phyloP scores from a whole-genome alignment of 2,113 vertebrate species.

The Trematocara unimaculatum region DNA sequence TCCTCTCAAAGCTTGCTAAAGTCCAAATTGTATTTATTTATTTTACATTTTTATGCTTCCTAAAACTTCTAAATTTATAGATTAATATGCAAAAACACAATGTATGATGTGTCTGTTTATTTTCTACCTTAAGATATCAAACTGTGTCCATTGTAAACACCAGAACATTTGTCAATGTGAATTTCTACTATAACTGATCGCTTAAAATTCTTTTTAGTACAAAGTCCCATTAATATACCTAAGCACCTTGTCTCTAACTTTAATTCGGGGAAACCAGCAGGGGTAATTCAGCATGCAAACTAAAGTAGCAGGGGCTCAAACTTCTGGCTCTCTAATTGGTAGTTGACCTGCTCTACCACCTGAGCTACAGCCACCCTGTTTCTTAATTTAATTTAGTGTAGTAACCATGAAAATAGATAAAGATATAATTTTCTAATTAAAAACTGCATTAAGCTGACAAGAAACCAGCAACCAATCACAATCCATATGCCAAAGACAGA shows the following conservation, averaged over 20 bases:
- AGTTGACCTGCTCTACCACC: neutral
- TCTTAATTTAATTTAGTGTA: neutral
- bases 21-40: neutral
- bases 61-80: neutral
- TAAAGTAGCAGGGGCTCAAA: neutral
- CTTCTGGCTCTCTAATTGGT: neutral
- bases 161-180: neutral
- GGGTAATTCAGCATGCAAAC: neutral
- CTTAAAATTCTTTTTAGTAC: neutral
- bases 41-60: neutral
- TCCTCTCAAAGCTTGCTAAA: neutral
- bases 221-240: neutral
- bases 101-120: neutral
- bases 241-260: neutral
- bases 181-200: neutral
- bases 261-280: neutral
- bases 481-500: neutral
- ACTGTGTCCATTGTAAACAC: neutral
- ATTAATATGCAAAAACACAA: neutral
- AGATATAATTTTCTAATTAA: neutral
- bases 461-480: neutral
- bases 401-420: neutral
- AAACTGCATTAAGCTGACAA: neutral
- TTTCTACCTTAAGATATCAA: neutral
- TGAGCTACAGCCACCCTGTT: neutral